phyloP scores from a whole-genome alignment of 2,113 vertebrate genomes.

The Erythrocercus mccallii region DNA sequence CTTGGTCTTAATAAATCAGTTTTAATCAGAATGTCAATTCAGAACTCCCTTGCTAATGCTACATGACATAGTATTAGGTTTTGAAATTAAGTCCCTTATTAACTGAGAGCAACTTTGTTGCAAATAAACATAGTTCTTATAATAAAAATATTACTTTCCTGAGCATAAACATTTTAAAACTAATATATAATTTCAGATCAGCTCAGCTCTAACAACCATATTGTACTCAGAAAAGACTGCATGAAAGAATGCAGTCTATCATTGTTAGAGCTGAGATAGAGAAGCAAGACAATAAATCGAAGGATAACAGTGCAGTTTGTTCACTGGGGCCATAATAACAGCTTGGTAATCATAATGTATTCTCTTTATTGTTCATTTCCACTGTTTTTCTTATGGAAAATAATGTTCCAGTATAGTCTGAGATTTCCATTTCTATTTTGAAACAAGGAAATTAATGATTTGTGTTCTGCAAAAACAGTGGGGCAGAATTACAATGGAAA shows the following conservation, averaged over 20 bases:
- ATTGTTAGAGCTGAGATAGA: not conserved
- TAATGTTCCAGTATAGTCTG: not conserved
- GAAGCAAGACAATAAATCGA: not conserved
- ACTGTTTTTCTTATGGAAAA: not conserved
- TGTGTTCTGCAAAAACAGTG: not conserved
- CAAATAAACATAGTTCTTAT: not conserved
- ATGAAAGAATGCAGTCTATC: not conserved
- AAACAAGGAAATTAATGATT: not conserved
- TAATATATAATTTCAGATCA: not conserved
- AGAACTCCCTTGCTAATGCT: not conserved
- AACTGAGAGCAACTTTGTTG: not conserved
- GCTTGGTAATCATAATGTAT: not conserved
- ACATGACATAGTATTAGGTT: not conserved
- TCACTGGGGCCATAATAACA: not conserved
- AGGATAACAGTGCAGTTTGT: not conserved
- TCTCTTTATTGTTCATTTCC: slow-evolving; percentile 9
- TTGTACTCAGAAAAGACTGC: not conserved
- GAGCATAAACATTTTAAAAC: not conserved
- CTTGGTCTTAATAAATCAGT: not conserved
- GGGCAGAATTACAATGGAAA: not conserved
- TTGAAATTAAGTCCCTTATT: not conserved
- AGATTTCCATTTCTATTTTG: not conserved
- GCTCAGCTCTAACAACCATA: not conserved
- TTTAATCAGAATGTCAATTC: slow-evolving; percentile 18
- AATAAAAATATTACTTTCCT: not conserved